Conservation (phyloP, 2,113 vertebrate genomes). For the Butastur rufipennis region DNA sequence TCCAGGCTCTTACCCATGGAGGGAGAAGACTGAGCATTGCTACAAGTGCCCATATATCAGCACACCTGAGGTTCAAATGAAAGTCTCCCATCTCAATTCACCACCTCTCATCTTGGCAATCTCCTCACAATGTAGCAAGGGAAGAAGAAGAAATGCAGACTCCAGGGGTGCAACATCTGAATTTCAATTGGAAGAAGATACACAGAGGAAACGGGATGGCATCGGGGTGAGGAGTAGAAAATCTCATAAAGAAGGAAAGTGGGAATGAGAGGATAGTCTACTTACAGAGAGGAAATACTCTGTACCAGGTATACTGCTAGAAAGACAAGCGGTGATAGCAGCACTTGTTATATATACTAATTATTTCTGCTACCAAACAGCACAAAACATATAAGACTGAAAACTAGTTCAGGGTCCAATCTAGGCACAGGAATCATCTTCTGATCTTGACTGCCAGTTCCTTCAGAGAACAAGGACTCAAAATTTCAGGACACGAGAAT, state of each 20-base stretch:
- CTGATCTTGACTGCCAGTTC: neutral
- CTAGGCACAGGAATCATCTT: neutral
- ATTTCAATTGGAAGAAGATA: neutral
- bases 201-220: neutral
- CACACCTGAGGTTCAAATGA: neutral
- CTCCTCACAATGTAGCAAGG: neutral
- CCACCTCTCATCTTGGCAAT: neutral
- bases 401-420: neutral
- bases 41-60: fast-evolving
- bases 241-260: neutral
- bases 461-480: neutral
- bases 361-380: neutral
- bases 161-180: neutral
- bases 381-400: neutral
- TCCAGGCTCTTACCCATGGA: neutral
- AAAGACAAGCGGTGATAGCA: neutral
- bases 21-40: neutral
- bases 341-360: neutral
- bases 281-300: neutral
- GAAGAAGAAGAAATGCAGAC: neutral
- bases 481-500: neutral
- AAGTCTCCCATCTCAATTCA: neutral
- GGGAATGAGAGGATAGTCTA: neutral
- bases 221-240: neutral
- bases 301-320: neutral